These are phyloP conservation scores for Barypeithes pellucidus DNA, from an alignment of 2,888 invertebrate genomes.

Conservation along the genomic window DNA sequence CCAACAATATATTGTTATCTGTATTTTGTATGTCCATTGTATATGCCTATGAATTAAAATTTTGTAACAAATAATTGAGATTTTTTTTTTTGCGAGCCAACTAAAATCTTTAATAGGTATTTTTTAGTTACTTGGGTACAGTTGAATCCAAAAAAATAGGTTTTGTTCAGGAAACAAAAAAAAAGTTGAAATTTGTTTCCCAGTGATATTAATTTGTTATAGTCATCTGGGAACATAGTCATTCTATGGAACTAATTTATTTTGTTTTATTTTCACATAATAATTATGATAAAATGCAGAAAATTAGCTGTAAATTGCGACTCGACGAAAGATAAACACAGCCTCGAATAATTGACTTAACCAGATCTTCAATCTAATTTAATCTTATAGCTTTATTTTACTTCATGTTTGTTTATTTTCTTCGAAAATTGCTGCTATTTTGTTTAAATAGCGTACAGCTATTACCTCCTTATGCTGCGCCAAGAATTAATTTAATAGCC, in stretches of 20 bases:
- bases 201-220: too few relatives aligned
- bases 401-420: constrained; percentile 53
- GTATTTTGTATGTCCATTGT: too few relatives aligned
- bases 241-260: constrained; percentile 5
- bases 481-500: constrained; percentile 46
- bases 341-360: constrained; percentile 36
- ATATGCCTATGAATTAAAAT: too few relatives aligned
- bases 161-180: too few relatives aligned
- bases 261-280: constrained; percentile 39
- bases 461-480: constrained; percentile 35
- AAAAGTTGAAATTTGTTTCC: too few relatives aligned
- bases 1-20: too few relatives aligned
- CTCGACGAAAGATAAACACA: constrained; percentile 46
- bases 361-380: constrained; percentile 54
- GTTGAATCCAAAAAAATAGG: too few relatives aligned
- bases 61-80: too few relatives aligned
- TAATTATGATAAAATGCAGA: constrained; percentile 50
- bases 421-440: constrained; percentile 52
- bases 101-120: too few relatives aligned
- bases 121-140: too few relatives aligned
- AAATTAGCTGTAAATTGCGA: constrained; percentile 54
- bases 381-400: constrained; percentile 56
- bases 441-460: constrained; percentile 49
- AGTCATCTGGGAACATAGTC: not conserved
- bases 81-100: too few relatives aligned